These are phyloP conservation scores for Andrena cerasifolii DNA, from an alignment of 1,140 invertebrate species.

Conservation along the genomic window DNA sequence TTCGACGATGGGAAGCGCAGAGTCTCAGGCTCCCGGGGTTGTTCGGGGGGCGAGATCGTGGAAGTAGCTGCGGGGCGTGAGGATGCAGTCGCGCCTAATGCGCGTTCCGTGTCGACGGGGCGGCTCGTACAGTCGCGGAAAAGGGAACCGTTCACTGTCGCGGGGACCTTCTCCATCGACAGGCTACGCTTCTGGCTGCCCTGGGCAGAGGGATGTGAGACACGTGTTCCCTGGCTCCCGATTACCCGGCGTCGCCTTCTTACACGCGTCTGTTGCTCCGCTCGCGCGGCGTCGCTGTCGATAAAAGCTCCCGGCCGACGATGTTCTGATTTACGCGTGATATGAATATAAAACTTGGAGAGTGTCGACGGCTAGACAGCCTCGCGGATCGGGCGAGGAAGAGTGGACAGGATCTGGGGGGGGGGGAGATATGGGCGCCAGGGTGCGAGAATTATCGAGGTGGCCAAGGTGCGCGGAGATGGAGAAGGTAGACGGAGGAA, in stretches of 20 bases:
- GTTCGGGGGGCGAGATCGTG: not conserved
- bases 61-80: conserved; percentile 64
- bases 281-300: conserved; percentile 62
- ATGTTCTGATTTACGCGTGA: conserved; percentile 53
- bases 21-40: conserved; percentile 38
- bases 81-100: conserved; percentile 77
- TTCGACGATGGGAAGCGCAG: conserved; percentile 23
- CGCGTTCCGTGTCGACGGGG: conserved; percentile 77
- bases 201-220: conserved; percentile 64
- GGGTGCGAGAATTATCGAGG: no score
- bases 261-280: conserved; percentile 68
- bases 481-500: no score
- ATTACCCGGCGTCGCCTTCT: conserved; percentile 73
- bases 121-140: conserved; percentile 63
- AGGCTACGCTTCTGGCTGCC: conserved; percentile 39
- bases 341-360: conserved; percentile 38
- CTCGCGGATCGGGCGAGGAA: no score
- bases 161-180: conserved; percentile 50
- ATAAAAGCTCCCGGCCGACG: conserved; percentile 54
- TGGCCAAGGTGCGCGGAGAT: no score
- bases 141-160: conserved; percentile 65
- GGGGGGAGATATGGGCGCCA: no score
- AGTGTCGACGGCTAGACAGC: no score
- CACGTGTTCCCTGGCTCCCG: conserved; percentile 78
- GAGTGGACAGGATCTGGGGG: no score